Percentiles rank a stretch among this genome's conserved stretches.
These are phyloP conservation scores for Diarsia mendica DNA, from an alignment of 2,888 invertebrate genomes.

Conservation along the genomic window DNA sequence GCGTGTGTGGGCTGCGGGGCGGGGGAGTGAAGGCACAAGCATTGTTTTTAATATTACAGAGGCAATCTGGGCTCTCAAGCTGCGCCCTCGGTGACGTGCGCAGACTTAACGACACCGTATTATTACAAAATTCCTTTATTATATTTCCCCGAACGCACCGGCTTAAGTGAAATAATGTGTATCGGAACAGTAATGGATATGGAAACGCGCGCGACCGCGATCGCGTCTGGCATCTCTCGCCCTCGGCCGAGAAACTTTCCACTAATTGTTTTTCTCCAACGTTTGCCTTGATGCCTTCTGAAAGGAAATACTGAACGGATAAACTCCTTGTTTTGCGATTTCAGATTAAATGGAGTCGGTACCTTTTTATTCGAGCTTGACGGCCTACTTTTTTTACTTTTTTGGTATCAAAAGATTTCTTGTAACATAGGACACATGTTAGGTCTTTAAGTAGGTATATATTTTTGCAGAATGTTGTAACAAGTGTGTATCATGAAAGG, in stretches of 20 bases:
- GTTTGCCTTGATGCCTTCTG: constrained; percentile 72
- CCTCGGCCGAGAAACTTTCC: constrained; percentile 64
- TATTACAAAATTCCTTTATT: no score
- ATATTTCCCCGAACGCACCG: no score
- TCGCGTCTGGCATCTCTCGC: no score
- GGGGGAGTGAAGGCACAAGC: no score
- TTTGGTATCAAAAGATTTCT: neutral
- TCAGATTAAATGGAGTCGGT: constrained; percentile 64
- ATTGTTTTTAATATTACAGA: no score
- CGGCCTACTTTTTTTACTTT: constrained; percentile 17
- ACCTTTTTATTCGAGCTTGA: constrained; percentile 45
- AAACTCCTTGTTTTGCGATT: constrained; percentile 71
- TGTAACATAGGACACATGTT: neutral
- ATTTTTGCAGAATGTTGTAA: neutral
- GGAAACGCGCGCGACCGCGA: no score
- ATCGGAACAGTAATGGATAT: no score
- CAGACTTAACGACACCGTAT: no score
- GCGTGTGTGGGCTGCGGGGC: no score
- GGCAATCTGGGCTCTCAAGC: no score
- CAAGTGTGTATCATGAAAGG: constrained; percentile 28
- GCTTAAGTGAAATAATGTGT: no score
- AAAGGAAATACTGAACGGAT: constrained; percentile 72
- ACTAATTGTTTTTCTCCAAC: constrained; percentile 77
- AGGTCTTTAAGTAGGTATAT: neutral
- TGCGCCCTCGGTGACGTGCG: no score